Percentiles rank a stretch among this genome's conserved stretches.
Conservation (phyloP, 2,888 invertebrate species). For the Ethmia dodecea region DNA sequence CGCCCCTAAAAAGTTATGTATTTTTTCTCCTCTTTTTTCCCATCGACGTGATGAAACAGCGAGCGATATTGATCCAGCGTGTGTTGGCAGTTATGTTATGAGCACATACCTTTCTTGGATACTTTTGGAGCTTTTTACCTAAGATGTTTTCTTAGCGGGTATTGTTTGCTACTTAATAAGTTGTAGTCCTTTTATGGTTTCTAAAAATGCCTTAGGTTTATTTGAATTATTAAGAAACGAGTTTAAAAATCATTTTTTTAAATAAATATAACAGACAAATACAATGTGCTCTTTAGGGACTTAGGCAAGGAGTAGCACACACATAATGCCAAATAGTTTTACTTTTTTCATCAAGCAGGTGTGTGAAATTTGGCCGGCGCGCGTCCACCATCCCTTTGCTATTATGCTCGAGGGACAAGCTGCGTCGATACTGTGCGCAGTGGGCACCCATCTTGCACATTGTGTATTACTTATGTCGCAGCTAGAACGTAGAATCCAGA, state of each 20-base stretch:
- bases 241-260: too few species aligned
- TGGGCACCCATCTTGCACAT: constrained; percentile 43
- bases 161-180: too few species aligned
- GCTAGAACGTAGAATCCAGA: too few species aligned
- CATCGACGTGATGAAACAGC: constrained; percentile 72
- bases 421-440: constrained; percentile 39
- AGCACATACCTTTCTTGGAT: constrained; percentile 9
- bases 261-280: too few species aligned
- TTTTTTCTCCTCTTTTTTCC: constrained; percentile 75
- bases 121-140: background rate
- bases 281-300: too few species aligned
- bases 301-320: too few species aligned
- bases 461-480: too few species aligned
- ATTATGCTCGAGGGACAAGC: constrained; percentile 50
- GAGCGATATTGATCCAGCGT: constrained; percentile 65
- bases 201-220: too few species aligned
- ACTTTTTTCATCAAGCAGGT: constrained; percentile 27
- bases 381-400: constrained; percentile 54
- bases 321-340: too few species aligned
- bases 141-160: too few species aligned
- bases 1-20: constrained; percentile 77
- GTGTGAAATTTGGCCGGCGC: constrained; percentile 33
- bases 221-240: too few species aligned
- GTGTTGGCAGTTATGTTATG: constrained; percentile 29
- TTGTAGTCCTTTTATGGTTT: too few species aligned